A percentile compares a stretch with the other conserved stretches of the same genome.
Evolutionary conservation across 2,888 invertebrate species (phyloP).

Genomic region (Drosophila kokeensis): DNA sequence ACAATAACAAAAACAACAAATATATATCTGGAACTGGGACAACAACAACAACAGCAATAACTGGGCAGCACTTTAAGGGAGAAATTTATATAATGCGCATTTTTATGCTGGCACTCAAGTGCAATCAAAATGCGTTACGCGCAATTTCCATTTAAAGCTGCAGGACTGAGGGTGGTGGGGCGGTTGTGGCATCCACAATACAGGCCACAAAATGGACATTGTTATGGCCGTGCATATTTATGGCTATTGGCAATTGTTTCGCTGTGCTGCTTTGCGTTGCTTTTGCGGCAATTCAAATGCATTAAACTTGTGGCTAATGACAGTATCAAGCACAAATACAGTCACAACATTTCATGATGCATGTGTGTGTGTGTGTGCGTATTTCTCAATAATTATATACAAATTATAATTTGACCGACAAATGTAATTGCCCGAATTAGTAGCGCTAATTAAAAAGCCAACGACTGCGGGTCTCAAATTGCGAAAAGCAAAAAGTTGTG

Average conservation of each 20-base stretch:
- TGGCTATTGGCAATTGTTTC: conserved; percentile 36
- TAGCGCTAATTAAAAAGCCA: conserved; percentile 62
- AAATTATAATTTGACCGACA: conserved; percentile 41
- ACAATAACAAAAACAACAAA: conserved; percentile 15
- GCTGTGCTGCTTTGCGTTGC: neutral
- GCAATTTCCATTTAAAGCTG: conserved; percentile 66
- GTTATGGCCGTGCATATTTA: conserved; percentile 60
- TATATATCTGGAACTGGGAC: neutral
- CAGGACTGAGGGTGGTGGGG: neutral
- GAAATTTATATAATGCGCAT: conserved; percentile 71
- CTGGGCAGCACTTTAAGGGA: conserved; percentile 62
- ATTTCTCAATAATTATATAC: conserved; percentile 4
- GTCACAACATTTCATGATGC: neutral
- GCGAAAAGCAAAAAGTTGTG: conserved; percentile 22
- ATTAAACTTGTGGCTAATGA: conserved; percentile 40
- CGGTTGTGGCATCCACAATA: conserved; percentile 39
- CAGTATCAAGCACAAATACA: conserved; percentile 18
- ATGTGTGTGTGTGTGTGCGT: neutral
- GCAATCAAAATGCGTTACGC: conserved; percentile 77
- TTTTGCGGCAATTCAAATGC: conserved; percentile 35
- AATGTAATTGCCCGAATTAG: conserved; percentile 58
- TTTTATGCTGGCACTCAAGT: conserved; percentile 75
- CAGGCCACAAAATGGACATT: conserved; percentile 70
- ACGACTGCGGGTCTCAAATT: conserved; percentile 57
- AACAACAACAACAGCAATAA: conserved; percentile 3